Evolutionary conservation across 1,140 invertebrate genomes (phyloP).

Genomic region (Procambarus virginalis): DNA sequence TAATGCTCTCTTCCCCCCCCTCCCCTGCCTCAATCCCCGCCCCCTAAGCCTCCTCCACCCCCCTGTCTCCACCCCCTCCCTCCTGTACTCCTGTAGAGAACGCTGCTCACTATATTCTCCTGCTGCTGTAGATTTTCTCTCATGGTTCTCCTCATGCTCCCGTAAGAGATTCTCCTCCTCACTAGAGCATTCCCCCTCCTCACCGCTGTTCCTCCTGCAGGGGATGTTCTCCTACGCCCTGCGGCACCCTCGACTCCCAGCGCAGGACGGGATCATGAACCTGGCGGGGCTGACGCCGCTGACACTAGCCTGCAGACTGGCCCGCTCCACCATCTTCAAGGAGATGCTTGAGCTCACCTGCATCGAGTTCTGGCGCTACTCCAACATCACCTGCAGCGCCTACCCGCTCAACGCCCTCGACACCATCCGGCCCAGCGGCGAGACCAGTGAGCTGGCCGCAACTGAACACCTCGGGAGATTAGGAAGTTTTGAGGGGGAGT

Average conservation of each 20-base stretch:
- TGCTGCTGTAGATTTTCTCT: background rate
- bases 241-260: slow-evolving; percentile 92
- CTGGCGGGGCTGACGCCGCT: slow-evolving; percentile 93
- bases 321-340: slow-evolving; percentile 92
- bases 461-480: background rate
- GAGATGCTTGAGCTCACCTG: slow-evolving; percentile 98
- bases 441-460: slow-evolving; percentile 86
- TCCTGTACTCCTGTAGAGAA: background rate
- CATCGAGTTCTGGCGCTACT: slow-evolving; percentile 98
- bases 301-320: slow-evolving; percentile 95
- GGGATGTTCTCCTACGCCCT: slow-evolving; percentile 99
- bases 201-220: slow-evolving; percentile 76
- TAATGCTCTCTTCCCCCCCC: no score
- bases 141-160: background rate
- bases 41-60: background rate
- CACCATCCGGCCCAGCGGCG: slow-evolving; percentile 93
- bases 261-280: slow-evolving; percentile 92
- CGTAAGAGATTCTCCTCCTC: background rate
- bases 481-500: background rate
- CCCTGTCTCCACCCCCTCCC: background rate
- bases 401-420: slow-evolving; percentile 97
- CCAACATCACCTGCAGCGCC: slow-evolving; percentile 98
- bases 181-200: background rate
- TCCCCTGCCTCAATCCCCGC: no score
- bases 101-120: background rate